Conservation (phyloP, 2,888 invertebrate genomes). For the Scaptodrosophila latifasciaeformis region DNA sequence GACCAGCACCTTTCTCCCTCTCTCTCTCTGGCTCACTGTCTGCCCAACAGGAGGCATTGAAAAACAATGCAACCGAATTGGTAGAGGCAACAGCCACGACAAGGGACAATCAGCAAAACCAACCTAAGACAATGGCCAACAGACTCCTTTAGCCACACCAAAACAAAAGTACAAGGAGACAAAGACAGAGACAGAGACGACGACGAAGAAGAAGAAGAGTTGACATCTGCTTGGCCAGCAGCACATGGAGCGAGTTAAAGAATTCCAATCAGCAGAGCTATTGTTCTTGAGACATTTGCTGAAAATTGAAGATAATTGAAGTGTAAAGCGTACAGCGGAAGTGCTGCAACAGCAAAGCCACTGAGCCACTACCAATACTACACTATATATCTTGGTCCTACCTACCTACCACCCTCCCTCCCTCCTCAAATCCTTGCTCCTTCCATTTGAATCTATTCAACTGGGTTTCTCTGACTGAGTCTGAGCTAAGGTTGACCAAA, state of each 20-base stretch:
- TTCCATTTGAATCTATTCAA: too few species aligned
- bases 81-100: slow-evolving; percentile 9
- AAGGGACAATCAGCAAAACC: slow-evolving; percentile 6
- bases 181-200: background rate
- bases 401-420: too few species aligned
- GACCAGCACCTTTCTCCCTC: too few species aligned
- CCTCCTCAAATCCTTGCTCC: background rate
- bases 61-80: slow-evolving; percentile 32
- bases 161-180: background rate
- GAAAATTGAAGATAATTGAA: slow-evolving; percentile 71
- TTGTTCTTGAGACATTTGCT: slow-evolving; percentile 70
- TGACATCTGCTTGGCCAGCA: slow-evolving; percentile 33
- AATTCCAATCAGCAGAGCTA: slow-evolving; percentile 66
- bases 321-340: slow-evolving; percentile 64
- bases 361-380: too few species aligned
- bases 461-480: too few species aligned
- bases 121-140: slow-evolving; percentile 38
- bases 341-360: slow-evolving; percentile 53
- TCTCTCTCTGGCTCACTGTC: too few species aligned
- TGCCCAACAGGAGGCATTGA: slow-evolving; percentile 9
- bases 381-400: too few species aligned
- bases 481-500: too few species aligned
- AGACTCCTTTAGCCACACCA: slow-evolving; percentile 19
- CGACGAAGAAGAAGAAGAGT: too few species aligned
- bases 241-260: slow-evolving; percentile 63